Evolutionary conservation across 2,113 vertebrate genomes (phyloP), one percentile per base, ranked within the genome.

Genomic region (Passer domesticus): DNA sequence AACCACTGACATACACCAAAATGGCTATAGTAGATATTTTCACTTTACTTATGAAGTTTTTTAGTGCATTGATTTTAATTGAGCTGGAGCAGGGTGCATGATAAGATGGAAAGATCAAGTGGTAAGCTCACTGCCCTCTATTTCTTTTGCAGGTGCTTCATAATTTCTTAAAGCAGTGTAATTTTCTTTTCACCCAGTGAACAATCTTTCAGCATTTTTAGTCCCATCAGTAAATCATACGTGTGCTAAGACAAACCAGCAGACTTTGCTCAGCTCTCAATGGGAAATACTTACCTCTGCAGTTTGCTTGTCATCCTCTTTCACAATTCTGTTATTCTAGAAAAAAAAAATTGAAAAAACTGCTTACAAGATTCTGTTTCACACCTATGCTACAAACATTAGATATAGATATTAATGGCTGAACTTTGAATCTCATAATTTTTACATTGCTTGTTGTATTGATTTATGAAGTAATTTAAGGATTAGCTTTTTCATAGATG

Each of bases 321-420:
- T 94, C 33, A 90, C 72, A 90, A 22, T 80, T 93, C 82, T 95
- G 90, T 85, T 95, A 88, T 70, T 96, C 93, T 97, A 91, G 41
- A 12, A 81, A 87, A 58, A 78, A 59, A 62, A 78, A 63, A 33
- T 13, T 31, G 33, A 63, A 75, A 83, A 74, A 73, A 47, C 23
- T 91, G 49, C 35, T 27, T 76, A 82, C 19, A 68, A 84, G 10
- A 13, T 78, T 72, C 43, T 53, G 30, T 62, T 94, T 75, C 53
- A 79, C 14, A 82, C 28, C 33, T 76, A 21, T 46, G n/a, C 27
- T 68, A 37, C 46, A 87, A 67, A 67, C 37, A 12, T 69, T 62
- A 81, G 17, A 27, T 35, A 43, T 0, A 67, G 22, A 59, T 72
- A 44, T 20, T 58, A 78, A 68, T 14, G 18, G 19, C 76, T 59